A percentile compares a stretch with the other conserved stretches of the same genome.
Conservation (phyloP, 2,797 vertebrate genomes). For the Aldrovandia affinis region DNA sequence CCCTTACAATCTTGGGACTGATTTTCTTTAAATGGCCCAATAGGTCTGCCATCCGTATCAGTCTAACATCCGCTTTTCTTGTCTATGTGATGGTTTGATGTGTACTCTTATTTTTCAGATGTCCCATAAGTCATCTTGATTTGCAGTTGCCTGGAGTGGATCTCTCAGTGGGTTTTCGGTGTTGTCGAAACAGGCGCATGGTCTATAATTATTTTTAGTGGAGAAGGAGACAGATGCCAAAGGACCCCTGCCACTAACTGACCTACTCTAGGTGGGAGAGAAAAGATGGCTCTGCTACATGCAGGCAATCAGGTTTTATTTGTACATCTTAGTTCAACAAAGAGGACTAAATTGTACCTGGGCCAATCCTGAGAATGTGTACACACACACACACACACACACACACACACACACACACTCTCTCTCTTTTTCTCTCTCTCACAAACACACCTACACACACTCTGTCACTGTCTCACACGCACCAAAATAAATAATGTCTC, state of each 20-base stretch:
- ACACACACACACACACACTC: background rate
- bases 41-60: background rate
- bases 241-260: background rate
- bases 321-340: background rate
- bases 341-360: background rate
- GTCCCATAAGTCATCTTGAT: background rate
- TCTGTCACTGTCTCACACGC: too few species aligned
- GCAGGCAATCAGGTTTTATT: constrained; percentile 13
- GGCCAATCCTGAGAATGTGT: background rate
- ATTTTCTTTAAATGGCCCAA: background rate
- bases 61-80: background rate
- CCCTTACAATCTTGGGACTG: background rate
- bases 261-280: background rate
- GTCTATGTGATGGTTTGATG: background rate
- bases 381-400: background rate
- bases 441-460: background rate
- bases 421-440: too few species aligned
- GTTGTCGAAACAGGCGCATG: background rate
- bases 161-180: background rate
- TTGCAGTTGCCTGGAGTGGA: background rate
- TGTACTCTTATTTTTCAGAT: constrained; percentile 6
- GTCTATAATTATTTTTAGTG: constrained; percentile 2
- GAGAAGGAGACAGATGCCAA: constrained; percentile 10
- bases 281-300: background rate
- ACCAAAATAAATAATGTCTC: too few species aligned